phyloP scores from a whole-genome alignment of 2,113 vertebrate genomes.

The Plestiodon gilberti region DNA sequence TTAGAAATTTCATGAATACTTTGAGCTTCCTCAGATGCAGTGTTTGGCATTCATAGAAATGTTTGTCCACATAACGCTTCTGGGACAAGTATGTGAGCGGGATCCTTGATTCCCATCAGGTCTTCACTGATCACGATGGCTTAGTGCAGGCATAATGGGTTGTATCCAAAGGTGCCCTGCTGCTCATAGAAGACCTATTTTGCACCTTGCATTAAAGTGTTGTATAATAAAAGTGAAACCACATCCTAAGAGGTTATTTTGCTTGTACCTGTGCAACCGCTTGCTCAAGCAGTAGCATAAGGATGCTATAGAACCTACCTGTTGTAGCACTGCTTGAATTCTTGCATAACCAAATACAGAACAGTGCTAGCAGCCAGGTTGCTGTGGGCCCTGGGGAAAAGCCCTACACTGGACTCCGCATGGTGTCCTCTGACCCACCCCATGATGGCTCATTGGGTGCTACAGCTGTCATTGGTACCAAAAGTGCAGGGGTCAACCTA shows the following conservation, averaged over 20 bases:
- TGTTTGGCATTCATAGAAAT: neutral
- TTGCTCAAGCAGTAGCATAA: neutral
- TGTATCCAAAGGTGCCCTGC: neutral
- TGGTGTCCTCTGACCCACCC: no score
- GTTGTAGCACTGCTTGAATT: neutral
- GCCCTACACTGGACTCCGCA: no score
- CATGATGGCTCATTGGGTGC: no score
- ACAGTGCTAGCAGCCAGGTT: no score
- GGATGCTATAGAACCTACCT: neutral
- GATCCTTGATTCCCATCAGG: neutral
- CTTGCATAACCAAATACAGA: no score
- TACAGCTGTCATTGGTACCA: no score
- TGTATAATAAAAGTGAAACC: no score
- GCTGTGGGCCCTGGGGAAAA: no score
- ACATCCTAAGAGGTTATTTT: neutral
- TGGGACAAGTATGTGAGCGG: neutral
- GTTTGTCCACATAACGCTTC: neutral
- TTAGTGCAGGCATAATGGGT: accelerated
- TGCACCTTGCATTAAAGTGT: accelerated
- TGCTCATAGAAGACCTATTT: neutral
- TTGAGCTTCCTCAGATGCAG: neutral
- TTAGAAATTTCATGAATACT: neutral
- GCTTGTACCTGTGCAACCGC: neutral
- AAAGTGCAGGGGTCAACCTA: no score
- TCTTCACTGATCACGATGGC: neutral